phyloP scores from a whole-genome alignment of 1,140 invertebrate species.

The Eriosoma lanigerum region DNA sequence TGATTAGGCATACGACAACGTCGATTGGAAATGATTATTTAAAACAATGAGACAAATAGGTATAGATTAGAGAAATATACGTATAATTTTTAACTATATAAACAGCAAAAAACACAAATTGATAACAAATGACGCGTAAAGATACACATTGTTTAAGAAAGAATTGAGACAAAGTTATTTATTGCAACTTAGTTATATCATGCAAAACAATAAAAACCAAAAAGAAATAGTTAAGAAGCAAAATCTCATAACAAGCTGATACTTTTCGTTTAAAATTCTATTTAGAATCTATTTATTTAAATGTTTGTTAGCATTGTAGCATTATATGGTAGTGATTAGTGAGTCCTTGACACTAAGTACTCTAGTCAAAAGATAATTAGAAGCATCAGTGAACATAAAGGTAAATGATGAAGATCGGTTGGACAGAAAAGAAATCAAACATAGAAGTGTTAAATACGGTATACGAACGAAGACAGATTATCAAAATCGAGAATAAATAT shows the following conservation, averaged over 20 bases:
- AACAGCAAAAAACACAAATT: conserved; percentile 9
- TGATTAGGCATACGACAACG: conserved; percentile 31
- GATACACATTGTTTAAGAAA: background rate
- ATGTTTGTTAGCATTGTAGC: conserved; percentile 34
- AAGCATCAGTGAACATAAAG: conserved; percentile 46
- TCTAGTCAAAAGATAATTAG: conserved; percentile 52
- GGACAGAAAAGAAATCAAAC: background rate
- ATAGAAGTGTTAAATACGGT: conserved; percentile 5
- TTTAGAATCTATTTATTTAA: conserved; percentile 9
- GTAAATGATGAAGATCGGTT: conserved; percentile 3
- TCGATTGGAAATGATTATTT: conserved; percentile 24
- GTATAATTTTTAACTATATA: conserved; percentile 14
- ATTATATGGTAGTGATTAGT: conserved; percentile 52
- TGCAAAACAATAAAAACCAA: background rate
- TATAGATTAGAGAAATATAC: conserved; percentile 18
- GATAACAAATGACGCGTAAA: background rate
- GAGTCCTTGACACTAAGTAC: conserved; percentile 48
- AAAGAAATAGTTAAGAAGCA: conserved; percentile 1
- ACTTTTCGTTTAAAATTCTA: background rate
- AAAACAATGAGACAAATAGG: conserved; percentile 38
- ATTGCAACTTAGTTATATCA: background rate
- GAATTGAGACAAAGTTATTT: too few species aligned
- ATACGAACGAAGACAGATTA: background rate
- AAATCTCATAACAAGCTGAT: background rate
- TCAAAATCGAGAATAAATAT: too few species aligned